These are phyloP conservation scores for Chrysogorgia sp. DNA, from an alignment of 92 coral and sea anemone species.

Conservation along the genomic window DNA sequence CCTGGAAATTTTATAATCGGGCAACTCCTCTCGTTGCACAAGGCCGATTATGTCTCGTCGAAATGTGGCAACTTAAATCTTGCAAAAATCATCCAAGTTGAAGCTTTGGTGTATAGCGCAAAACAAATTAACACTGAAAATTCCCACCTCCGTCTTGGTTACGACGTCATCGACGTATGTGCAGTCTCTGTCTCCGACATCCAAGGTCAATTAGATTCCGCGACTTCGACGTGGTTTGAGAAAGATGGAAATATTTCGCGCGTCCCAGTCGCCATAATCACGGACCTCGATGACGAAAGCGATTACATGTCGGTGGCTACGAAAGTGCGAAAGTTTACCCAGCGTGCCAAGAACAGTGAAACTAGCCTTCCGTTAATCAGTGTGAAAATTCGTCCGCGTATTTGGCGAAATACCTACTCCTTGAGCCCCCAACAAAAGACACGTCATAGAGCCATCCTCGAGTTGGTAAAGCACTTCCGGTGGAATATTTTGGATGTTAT, in stretches of 20 bases:
- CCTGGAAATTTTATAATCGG: conserved; percentile 58
- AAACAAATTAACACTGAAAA: conserved; percentile 41
- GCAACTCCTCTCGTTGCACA: conserved; percentile 32
- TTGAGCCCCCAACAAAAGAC: background rate
- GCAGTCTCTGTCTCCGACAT: background rate
- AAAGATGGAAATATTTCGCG: conserved; percentile 13
- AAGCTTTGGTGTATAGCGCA: conserved; percentile 60
- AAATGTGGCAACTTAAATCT: conserved; percentile 46
- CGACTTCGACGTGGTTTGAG: conserved; percentile 16
- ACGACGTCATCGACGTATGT: conserved; percentile 27
- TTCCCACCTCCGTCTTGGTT: conserved; percentile 23
- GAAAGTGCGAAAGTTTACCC: background rate
- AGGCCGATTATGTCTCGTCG: conserved; percentile 23
- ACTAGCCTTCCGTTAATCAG: conserved; percentile 17
- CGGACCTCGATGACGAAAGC: background rate
- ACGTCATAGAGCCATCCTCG: conserved; percentile 57
- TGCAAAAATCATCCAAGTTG: conserved; percentile 46
- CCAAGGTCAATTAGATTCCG: background rate
- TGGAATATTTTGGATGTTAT: conserved; percentile 84
- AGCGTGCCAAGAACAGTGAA: background rate
- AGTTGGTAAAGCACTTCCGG: conserved; percentile 66
- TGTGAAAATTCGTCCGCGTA: background rate
- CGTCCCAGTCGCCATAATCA: conserved; percentile 29
- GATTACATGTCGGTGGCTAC: background rate
- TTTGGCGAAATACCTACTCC: conserved; percentile 17